phyloP scores from a whole-genome alignment of 2,888 invertebrate species.

The Stenichneumon culpator region DNA sequence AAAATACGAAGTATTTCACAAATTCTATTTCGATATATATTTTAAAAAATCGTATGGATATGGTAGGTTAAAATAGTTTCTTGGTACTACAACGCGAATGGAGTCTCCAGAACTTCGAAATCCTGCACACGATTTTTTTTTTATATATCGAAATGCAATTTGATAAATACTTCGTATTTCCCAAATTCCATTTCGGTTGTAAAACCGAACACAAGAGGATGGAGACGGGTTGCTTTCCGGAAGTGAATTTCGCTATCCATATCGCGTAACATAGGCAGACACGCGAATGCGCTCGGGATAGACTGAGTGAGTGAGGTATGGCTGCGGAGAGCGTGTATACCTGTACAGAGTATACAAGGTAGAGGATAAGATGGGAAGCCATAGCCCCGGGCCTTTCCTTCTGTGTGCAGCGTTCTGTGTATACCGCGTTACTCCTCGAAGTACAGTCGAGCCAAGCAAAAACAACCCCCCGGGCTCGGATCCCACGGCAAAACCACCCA shows the following conservation, averaged over 20 bases:
- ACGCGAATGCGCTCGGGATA: constrained; percentile 72
- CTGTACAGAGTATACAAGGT: constrained; percentile 39
- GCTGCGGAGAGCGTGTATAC: constrained; percentile 47
- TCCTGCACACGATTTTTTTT: background rate
- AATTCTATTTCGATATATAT: background rate
- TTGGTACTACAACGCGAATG: background rate
- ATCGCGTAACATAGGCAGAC: constrained; percentile 75
- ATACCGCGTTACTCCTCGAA: constrained; percentile 67
- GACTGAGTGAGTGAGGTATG: constrained; percentile 56
- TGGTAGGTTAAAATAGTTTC: background rate
- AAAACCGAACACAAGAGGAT: constrained; percentile 47
- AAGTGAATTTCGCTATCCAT: constrained; percentile 79
- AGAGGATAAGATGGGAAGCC: constrained; percentile 82
- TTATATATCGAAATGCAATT: background rate
- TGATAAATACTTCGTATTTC: background rate
- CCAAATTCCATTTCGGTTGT: constrained; percentile 36
- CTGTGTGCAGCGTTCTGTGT: constrained; percentile 71
- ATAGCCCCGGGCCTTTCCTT: constrained; percentile 81
- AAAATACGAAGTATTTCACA: background rate
- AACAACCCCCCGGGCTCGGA: constrained; percentile 30
- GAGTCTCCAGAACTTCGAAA: background rate
- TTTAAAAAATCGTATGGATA: too few relatives aligned
- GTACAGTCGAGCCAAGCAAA: constrained; percentile 75
- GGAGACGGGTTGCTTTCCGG: constrained; percentile 50
- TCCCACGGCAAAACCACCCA: constrained; percentile 42